Conservation (phyloP, 2,797 vertebrate species). For the Crax fasciolata region DNA sequence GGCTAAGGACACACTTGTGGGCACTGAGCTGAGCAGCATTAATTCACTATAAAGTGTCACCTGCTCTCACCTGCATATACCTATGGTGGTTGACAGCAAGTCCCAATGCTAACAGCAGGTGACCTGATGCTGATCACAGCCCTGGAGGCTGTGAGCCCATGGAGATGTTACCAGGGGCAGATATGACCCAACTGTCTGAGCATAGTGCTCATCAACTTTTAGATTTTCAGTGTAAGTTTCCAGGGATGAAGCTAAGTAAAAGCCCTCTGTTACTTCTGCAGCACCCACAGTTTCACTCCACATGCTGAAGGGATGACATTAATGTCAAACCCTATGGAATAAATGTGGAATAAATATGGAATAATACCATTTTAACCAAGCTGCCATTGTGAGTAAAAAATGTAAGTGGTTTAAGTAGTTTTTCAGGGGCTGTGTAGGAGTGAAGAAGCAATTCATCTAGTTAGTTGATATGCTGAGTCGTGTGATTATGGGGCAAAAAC, state of each 20-base stretch:
- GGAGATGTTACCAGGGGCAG: not conserved
- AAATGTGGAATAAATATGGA: constrained; percentile 1
- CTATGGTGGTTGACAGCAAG: not conserved
- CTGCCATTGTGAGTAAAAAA: not conserved
- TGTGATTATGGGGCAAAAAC: not conserved
- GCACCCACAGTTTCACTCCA: not conserved
- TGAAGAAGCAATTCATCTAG: constrained; percentile 30
- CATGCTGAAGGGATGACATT: not conserved
- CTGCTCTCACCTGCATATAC: not conserved
- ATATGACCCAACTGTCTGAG: not conserved
- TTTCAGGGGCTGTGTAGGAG: constrained; percentile 20
- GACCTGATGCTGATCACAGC: not conserved
- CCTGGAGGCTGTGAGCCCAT: not conserved
- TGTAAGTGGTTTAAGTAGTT: constrained; percentile 9
- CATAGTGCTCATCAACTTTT: not conserved
- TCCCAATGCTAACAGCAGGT: not conserved
- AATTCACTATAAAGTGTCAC: not conserved
- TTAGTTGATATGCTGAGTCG: constrained; percentile 17
- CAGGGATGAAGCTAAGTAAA: not conserved
- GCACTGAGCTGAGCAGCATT: not conserved
- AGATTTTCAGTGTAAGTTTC: not conserved
- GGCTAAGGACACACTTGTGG: not conserved
- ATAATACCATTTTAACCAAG: not conserved
- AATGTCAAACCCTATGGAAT: not conserved
- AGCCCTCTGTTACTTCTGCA: not conserved